Conservation (phyloP, 1,140 invertebrate species). For the Macrotrachela quadricornifera region DNA sequence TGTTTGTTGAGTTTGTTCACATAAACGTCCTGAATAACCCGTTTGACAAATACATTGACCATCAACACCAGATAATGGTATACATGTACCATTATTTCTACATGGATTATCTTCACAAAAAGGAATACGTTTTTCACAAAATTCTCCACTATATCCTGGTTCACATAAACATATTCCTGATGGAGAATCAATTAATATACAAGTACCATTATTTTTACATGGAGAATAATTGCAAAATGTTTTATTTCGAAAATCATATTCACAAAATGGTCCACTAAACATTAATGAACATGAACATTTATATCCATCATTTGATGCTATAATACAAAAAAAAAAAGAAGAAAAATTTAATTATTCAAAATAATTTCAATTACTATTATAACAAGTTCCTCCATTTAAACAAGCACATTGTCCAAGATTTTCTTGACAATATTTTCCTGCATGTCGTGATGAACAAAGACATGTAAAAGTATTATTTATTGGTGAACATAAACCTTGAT, state of each 20-base stretch:
- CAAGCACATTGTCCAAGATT: not conserved
- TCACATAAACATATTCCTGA: conserved; percentile 32
- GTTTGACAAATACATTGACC: conserved; percentile 35
- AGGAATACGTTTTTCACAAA: not conserved
- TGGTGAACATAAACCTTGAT: conserved; percentile 53
- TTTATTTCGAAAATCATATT: not conserved
- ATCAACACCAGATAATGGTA: not conserved
- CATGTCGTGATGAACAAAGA: not conserved
- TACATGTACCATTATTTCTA: conserved; percentile 45
- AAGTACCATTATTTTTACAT: conserved; percentile 76
- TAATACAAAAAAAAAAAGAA: no score
- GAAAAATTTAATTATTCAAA: not conserved
- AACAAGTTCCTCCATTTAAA: conserved; percentile 6
- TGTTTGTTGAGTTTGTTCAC: conserved; percentile 18
- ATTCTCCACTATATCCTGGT: conserved; percentile 2
- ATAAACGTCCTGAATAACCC: conserved; percentile 37
- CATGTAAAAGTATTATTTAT: not conserved
- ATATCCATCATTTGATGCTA: conserved; percentile 35
- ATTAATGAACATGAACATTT: conserved; percentile 9
- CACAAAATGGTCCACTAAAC: conserved; percentile 10
- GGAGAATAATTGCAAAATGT: not conserved
- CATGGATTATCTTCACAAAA: conserved; percentile 47
- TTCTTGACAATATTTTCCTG: not conserved
- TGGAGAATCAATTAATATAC: conserved; percentile 45
- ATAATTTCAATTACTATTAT: not conserved